Evolutionary conservation across 2,113 vertebrate species (phyloP).

Genomic region (Perognathus longimembris): DNA sequence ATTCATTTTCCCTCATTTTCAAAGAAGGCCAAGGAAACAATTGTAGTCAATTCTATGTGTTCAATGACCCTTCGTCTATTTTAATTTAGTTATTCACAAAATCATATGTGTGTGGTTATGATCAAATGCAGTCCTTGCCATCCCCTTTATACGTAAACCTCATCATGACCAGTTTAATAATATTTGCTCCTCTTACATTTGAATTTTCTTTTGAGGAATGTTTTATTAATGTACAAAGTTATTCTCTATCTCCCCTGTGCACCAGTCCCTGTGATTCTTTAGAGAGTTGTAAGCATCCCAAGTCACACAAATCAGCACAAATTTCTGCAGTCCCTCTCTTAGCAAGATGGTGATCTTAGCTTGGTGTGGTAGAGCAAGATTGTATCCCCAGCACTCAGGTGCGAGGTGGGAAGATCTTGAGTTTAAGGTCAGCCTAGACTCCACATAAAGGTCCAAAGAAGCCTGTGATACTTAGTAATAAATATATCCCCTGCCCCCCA

Average conservation of each 20-base stretch:
- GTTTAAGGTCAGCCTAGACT: background rate
- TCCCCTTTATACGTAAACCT: slow-evolving; percentile 4
- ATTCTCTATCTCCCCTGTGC: background rate
- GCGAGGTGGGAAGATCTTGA: background rate
- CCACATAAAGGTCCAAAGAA: background rate
- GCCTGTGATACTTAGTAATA: no score
- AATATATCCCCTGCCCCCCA: no score
- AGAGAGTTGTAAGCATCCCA: background rate
- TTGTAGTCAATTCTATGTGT: slow-evolving; percentile 24
- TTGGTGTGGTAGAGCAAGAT: background rate
- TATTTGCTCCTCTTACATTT: slow-evolving; percentile 18
- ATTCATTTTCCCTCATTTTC: slow-evolving; percentile 59
- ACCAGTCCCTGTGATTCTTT: background rate
- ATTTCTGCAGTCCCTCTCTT: background rate
- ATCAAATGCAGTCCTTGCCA: slow-evolving; percentile 40
- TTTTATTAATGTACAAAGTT: background rate
- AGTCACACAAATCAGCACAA: background rate
- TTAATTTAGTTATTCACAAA: slow-evolving; percentile 57
- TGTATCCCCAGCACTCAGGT: background rate
- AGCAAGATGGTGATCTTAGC: background rate
- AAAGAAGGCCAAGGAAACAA: slow-evolving; percentile 63
- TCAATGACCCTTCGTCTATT: slow-evolving; percentile 61
- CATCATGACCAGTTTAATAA: slow-evolving; percentile 46
- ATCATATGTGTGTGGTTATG: slow-evolving; percentile 32
- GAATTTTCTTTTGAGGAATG: slow-evolving; percentile 10